Evolutionary conservation across 2,888 invertebrate species (phyloP).

Genomic region (Adelphocoris suturalis): DNA sequence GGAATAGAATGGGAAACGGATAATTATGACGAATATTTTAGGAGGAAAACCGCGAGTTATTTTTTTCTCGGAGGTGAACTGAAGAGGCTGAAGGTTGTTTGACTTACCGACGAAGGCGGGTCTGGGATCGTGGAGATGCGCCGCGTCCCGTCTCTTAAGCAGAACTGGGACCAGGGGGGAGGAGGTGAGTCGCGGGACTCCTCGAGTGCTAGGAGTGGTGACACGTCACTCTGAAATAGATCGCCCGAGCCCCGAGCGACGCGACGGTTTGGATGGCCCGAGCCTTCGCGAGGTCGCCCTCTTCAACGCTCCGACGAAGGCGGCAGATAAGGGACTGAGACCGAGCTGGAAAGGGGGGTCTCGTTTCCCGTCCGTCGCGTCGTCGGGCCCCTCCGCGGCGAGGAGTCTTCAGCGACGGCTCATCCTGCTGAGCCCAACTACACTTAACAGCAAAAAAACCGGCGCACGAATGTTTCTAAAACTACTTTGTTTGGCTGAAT

Average conservation of each 20-base stretch:
- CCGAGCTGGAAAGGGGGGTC: no score
- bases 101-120: constrained; percentile 38
- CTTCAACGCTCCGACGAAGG: constrained; percentile 5
- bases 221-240: constrained; percentile 63
- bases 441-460: no score
- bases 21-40: no score
- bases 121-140: constrained; percentile 45
- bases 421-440: no score
- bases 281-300: constrained; percentile 7
- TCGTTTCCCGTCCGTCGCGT: no score
- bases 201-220: constrained; percentile 55
- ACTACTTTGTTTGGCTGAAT: no score
- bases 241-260: background rate
- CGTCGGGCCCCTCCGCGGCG: no score
- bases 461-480: no score
- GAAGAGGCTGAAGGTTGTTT: constrained; percentile 55
- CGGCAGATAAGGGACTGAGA: background rate
- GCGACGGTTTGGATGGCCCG: background rate
- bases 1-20: no score
- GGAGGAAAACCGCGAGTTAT: no score
- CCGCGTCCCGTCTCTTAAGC: constrained; percentile 63
- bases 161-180: constrained; percentile 40
- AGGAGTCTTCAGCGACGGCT: no score
- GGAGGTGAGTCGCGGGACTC: background rate
- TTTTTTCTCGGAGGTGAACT: no score